Evolutionary conservation across 2,113 vertebrate species (phyloP).

Genomic region (Nothoprocta perdicaria): DNA sequence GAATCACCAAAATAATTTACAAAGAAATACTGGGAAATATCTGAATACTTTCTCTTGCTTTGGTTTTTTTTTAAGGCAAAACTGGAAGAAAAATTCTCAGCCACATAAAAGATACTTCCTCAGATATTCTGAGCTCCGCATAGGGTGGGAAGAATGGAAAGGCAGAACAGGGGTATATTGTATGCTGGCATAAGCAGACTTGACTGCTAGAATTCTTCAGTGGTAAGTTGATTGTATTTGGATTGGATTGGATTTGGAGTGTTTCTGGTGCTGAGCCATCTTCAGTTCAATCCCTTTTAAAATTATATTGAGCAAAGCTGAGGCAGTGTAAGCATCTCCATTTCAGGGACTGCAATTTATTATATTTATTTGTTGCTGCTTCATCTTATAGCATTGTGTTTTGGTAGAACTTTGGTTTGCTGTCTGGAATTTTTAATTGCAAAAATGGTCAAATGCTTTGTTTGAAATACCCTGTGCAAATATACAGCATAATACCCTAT

Average conservation of each 20-base stretch:
- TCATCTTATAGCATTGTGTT: neutral
- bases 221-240: neutral
- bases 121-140: neutral
- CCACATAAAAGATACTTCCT: neutral
- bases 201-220: slow-evolving; percentile 3
- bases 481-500: neutral
- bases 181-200: neutral
- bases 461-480: neutral
- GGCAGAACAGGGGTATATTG: neutral
- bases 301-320: neutral
- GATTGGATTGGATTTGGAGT: neutral
- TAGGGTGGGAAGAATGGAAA: neutral
- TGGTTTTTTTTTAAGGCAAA: neutral
- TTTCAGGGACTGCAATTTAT: neutral
- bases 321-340: neutral
- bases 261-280: neutral
- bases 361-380: neutral
- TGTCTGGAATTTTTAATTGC: neutral
- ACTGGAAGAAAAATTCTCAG: slow-evolving; percentile 25
- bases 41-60: neutral
- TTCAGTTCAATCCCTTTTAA: neutral
- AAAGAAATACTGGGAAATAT: neutral
- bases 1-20: neutral
- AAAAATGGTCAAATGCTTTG: neutral
- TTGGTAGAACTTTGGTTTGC: neutral